Conservation (phyloP, 2,113 vertebrate genomes). For the Haemorhous mexicanus region DNA sequence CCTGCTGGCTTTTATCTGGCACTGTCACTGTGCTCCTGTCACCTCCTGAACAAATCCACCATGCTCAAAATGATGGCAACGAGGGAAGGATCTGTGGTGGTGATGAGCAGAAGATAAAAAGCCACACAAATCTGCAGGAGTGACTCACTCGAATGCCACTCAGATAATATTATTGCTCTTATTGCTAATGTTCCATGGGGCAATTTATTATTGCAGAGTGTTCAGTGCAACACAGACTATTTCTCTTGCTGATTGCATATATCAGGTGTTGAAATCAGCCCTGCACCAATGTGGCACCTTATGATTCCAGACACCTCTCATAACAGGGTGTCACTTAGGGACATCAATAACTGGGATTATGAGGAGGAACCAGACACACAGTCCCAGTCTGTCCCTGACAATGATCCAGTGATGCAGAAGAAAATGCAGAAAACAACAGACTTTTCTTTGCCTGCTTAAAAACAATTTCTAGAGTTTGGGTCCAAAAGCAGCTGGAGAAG, state of each 20-base stretch:
- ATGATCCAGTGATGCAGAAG: neutral
- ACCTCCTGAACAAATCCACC: neutral
- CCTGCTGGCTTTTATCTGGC: neutral
- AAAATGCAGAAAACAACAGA: neutral
- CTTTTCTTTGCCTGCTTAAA: neutral
- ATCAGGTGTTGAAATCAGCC: constrained; percentile 46
- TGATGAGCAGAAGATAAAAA: neutral
- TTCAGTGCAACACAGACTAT: neutral
- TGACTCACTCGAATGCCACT: neutral
- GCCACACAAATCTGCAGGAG: neutral
- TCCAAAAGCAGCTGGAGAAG: neutral
- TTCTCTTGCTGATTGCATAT: constrained; percentile 17
- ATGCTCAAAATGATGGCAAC: neutral
- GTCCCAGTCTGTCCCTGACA: neutral
- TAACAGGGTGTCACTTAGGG: constrained; percentile 8
- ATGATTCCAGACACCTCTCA: constrained; percentile 33
- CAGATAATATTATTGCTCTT: constrained; percentile 21
- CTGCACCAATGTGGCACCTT: neutral
- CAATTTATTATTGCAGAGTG: neutral
- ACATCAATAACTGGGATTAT: constrained; percentile 31
- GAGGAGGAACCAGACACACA: neutral
- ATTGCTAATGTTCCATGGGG: neutral
- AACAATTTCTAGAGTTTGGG: neutral
- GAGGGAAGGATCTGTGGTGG: neutral
- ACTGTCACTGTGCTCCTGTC: neutral